Evolutionary conservation across 2,113 vertebrate genomes (phyloP).

Genomic region (Carassius gibelio): DNA sequence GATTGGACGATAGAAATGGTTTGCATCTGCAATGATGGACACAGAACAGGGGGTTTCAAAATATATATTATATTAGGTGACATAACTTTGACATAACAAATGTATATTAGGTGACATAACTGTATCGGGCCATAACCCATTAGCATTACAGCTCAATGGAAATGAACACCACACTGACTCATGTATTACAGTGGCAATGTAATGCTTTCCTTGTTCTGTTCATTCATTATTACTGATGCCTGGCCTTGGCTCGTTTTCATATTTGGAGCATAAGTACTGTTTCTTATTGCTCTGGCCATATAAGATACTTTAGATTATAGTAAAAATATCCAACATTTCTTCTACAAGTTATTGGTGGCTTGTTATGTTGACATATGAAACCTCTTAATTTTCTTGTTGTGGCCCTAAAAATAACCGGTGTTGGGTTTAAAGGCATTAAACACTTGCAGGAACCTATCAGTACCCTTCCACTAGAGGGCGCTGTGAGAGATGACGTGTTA

Average conservation of each 20-base stretch:
- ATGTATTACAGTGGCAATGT: neutral
- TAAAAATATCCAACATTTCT: no score
- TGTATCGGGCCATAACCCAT: neutral
- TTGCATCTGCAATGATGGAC: neutral
- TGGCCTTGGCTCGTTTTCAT: neutral
- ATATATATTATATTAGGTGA: conserved; percentile 24
- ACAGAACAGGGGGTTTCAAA: neutral
- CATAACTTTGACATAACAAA: neutral
- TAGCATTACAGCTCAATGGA: conserved; percentile 16
- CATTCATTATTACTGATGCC: conserved; percentile 14
- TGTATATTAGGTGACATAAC: no score
- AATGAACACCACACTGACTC: neutral
- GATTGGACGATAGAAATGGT: neutral
- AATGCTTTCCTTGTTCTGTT: conserved; percentile 40
- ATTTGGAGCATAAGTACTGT: neutral
- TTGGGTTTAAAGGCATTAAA: no score
- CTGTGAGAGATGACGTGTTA: neutral
- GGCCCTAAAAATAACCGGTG: no score
- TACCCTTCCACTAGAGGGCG: conserved; percentile 4
- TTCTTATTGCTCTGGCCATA: neutral
- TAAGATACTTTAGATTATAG: neutral
- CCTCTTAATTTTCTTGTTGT: no score
- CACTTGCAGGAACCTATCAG: neutral
- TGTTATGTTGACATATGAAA: no score
- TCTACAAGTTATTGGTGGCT: no score